Evolutionary conservation across 2,797 vertebrate species (phyloP), one percentile per base, ranked within the genome.

Genomic region (Synaphobranchus kaupii): DNA sequence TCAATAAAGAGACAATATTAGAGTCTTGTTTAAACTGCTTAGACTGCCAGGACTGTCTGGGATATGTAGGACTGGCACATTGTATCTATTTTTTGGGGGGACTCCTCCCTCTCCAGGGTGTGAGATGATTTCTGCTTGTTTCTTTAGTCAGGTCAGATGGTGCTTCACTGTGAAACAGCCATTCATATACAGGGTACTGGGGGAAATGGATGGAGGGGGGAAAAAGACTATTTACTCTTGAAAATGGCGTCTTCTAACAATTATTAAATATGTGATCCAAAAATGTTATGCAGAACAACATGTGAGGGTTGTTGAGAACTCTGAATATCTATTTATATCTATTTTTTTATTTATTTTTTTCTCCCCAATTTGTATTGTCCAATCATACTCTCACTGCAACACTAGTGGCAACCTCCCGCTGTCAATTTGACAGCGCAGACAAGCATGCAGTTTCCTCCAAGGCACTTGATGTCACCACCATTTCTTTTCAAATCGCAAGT

Each of bases 1-100:
- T 83, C 48, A 48, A 84, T 84, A 50, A 66, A 84, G 22, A 87
- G 48, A 84, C 28, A 17, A 15, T 52, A 54, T 63, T 15, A 83
- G 31, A n/a, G 58, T 48, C 58, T 81, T 44, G 31, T 86, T 47
- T 80, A 31, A 63, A 82, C 80, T 39, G 76, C 86, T 34, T 63
- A 7, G 13, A 20, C 47, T 50, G 48, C 20, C 50, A 50, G 50
- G 80, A 10, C 48, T 83, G 48, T 66, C 60, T 66, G n/a, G 60
- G n/a, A 8, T 66, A 8, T 66, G 60, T 66, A 48, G 22, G 80
- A 83, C 80, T 34, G 10, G 47, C 28, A 15, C 8, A 13, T 83
- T 83, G 15, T 83, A 28, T 22, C 44, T 80, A 15, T 22, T 52
- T 25, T 50, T 54, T 47, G 10, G n/a, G 25, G 73, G 8, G 20